Base-by-base conservation (phyloP, 2,888 invertebrate genomes). In the Xylocampa areola region DNA sequence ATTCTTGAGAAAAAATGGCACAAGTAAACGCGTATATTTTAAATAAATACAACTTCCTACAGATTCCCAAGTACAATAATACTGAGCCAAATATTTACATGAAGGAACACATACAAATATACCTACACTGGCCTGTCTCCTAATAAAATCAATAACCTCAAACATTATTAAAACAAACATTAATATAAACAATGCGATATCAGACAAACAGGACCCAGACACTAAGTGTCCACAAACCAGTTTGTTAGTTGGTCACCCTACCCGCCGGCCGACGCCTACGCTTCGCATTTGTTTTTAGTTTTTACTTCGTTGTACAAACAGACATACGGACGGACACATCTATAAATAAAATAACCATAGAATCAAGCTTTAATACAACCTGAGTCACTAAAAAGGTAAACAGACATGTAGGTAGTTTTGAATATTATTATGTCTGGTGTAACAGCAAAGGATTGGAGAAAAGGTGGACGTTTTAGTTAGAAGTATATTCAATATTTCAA, bases 261-360 rank as follows among this genome's bases (percentile, higher is more conserved):
- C 51, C 54, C 54, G 59, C 61, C 33, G 50, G 30, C 7, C 61
- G 58, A 54, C 75, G 74, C 80, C 86, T 80, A 85, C 84, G 79
- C 78, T n/a, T 32, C 57, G 44, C 61, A 71, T 71, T 78, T 80
- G 81, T 66, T 81, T 77, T 82, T 77, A 76, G 71, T 73, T 74
- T 77, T 68, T 66, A 75, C 67, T 65, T 74, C 40, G 10, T 14
- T 27, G 29, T 64, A 55, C 51, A 43, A 47, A 51, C 52, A 45
- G 45, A 59, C 41, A 16, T 40, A 68, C 39, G n/a, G 40, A 68
- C 39, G n/a, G 33, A 53, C 25, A 40, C 19, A 30, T 65, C 54
- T 65, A 65, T 44, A 66, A 47, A 66, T 66, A 55, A 66, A 61
- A 47, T 47, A 60, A 45, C 19, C 21, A 44, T 40, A 50, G 21